Base-by-base conservation (phyloP, 2,113 vertebrate genomes). In the Anguilla rostrata region DNA sequence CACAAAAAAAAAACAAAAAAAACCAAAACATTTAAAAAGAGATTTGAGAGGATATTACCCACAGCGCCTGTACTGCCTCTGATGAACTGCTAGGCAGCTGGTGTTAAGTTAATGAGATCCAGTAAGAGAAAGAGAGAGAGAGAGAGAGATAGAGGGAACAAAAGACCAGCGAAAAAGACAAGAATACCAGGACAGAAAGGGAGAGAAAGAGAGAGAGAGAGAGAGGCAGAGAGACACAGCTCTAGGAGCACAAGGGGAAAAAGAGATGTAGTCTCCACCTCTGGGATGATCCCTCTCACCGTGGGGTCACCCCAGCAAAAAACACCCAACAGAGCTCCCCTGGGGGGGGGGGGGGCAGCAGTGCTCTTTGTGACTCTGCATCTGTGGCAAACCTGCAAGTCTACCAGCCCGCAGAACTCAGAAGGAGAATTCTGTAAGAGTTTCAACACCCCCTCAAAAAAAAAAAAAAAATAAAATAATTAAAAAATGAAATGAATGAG, bases 401-500 rank as follows among this genome's bases (percentile, higher is more conserved):
- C 39, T n/a, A 26, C 34, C 34, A 34, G 18, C 53, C 63, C 18
- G 12, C 15, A 16, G 57, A 60, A 20, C 57, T 60, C 18, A 60
- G 34, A 18, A 18, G 15, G 39, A 41, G 7, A 15, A 41, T 63
- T 83, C 39, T 39, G 39, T 8, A 39, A 75, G 5, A 85, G 26
- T 53, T 34, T 11, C 26, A 8, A 34, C 34, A 34, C 49, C 11
- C 49, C 49, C 12, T 11, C 49, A 53, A 53, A 12, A 4, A 46
- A 46, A 46, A 89, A 81, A 40, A 75, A 20, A 89, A 22, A 22
- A 20, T n/a, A 89, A 71, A 20, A 22, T 87, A 87, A 91, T 29
- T 88, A 34, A 89, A 81, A 40, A 71, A 20, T 46, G 53, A 82
- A 86, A 82, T 92, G 88, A 81, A 80, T 40, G 86, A 89, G 89